Evolutionary conservation across 2,888 invertebrate genomes (phyloP).

Genomic region (Synergus gifuensis): DNA sequence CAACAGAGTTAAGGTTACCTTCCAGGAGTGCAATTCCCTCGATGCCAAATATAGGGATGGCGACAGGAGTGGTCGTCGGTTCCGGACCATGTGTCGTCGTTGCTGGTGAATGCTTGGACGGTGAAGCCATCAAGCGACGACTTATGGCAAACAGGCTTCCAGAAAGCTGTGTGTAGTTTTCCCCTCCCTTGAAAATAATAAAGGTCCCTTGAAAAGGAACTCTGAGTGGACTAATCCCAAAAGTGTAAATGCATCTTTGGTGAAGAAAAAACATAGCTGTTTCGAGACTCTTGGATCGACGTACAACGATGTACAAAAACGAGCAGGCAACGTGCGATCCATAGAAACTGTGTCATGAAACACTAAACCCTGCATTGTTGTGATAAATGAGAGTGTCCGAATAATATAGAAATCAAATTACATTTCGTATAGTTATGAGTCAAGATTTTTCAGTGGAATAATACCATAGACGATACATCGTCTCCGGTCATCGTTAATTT

Average conservation of each 20-base stretch:
- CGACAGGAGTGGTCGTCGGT: constrained; percentile 66
- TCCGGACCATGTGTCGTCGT: constrained; percentile 72
- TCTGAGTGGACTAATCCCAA: not conserved
- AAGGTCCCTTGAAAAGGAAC: constrained; percentile 4
- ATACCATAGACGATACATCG: not conserved
- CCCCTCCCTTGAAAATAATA: not conserved
- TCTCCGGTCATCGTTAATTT: not conserved
- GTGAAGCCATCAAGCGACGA: constrained; percentile 92
- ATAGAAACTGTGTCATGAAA: not conserved
- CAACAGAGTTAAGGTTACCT: constrained; percentile 75
- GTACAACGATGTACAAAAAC: not conserved
- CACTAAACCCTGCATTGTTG: not conserved
- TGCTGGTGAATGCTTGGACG: constrained; percentile 83
- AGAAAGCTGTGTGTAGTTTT: constrained; percentile 89
- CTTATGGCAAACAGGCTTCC: constrained; percentile 92
- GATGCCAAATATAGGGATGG: constrained; percentile 61
- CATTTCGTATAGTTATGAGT: not conserved
- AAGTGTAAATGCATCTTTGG: not conserved
- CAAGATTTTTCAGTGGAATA: not conserved
- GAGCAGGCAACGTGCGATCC: not conserved
- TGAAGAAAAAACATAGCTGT: not conserved
- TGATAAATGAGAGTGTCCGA: not conserved
- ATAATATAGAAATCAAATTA: not conserved
- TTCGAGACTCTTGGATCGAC: not conserved
- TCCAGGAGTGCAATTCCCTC: constrained; percentile 72